Conservation (phyloP, 2,797 vertebrate species). For the Rhinophrynus dorsalis region DNA sequence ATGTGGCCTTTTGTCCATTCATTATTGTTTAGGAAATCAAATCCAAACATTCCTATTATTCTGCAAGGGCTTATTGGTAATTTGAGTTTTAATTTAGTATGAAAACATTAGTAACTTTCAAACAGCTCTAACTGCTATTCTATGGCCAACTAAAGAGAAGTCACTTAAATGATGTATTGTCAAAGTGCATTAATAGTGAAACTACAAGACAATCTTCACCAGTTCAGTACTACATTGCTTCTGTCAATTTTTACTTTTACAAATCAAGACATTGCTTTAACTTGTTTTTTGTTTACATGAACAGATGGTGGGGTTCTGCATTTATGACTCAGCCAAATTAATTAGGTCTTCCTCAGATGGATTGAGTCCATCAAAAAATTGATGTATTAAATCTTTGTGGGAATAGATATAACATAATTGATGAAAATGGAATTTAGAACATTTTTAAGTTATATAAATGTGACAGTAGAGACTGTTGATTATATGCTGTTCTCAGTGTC, state of each 20-base stretch:
- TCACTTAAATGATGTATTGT: too few species aligned
- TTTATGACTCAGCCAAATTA: constrained; percentile 30
- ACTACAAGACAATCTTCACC: too few species aligned
- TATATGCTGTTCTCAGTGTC: neutral
- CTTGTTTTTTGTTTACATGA: neutral
- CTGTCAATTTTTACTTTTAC: neutral
- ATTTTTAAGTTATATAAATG: neutral
- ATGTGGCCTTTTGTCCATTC: too few species aligned
- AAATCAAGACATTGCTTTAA: neutral
- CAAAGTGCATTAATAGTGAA: too few species aligned
- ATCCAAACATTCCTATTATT: neutral
- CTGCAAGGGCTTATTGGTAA: neutral
- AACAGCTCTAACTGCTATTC: neutral
- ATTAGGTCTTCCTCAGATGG: constrained; percentile 26
- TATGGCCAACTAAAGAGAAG: too few species aligned
- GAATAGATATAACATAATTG: constrained; percentile 8
- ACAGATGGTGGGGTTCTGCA: constrained; percentile 15
- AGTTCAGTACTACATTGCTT: neutral
- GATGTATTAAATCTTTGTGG: constrained; percentile 17
- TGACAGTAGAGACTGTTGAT: neutral
- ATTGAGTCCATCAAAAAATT: constrained; percentile 14
- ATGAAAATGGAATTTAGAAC: neutral
- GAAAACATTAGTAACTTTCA: neutral
- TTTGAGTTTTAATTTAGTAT: neutral
- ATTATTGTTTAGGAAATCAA: too few species aligned